Evolutionary conservation across 2,888 invertebrate species (phyloP), one percentile per base, ranked within the genome.

Genomic region (Furcula furcula): DNA sequence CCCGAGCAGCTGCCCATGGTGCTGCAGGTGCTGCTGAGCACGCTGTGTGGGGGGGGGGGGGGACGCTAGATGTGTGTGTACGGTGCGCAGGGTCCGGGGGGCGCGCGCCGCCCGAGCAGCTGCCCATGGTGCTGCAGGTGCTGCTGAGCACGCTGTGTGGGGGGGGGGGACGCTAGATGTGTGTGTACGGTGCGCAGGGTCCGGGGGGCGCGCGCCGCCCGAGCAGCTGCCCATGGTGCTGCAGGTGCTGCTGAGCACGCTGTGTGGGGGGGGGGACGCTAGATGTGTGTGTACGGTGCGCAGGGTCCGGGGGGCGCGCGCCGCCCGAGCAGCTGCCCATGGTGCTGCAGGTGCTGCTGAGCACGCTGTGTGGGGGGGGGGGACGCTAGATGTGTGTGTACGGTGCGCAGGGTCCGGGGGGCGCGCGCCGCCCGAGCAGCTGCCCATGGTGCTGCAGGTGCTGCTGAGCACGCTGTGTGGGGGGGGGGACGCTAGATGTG

Each of bases 321-420:
- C 95, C 98, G 14, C 99, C 99, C 0, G 97, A 97, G 77, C 98
- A 99, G 85, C 90, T 99, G 60, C 99, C 99, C 1, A 98, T 99
- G 76, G 98, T 99, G 36, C 90, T 99, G 56, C 98, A 99, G 91
- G 98, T 95, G 60, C 76, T 94, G 44, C 86, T 94, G 40, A 82
- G 90, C 79, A 76, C 88, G 59, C 81, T 96, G 55, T 93, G 99
- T 41, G 91, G 98, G 66, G 91, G 98, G 57, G 99, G 99, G 10
- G 90, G 99, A 55, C 98, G 99, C 72, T 90, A 99, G 46, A 90
- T 99, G 27, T 97, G 98, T 33, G 92, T 93, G 34, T 99, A 98
- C 87, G 91, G 99, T 40, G 98, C 99, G 81, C 91, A 99, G 43
- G 99, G 99, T 23, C 94, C 66, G 32, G 66, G 74, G 68, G 98